A percentile compares a stretch with the other conserved stretches of the same genome.
Evolutionary conservation across 2,113 vertebrate species (phyloP).

Genomic region (Loxodonta africana): DNA sequence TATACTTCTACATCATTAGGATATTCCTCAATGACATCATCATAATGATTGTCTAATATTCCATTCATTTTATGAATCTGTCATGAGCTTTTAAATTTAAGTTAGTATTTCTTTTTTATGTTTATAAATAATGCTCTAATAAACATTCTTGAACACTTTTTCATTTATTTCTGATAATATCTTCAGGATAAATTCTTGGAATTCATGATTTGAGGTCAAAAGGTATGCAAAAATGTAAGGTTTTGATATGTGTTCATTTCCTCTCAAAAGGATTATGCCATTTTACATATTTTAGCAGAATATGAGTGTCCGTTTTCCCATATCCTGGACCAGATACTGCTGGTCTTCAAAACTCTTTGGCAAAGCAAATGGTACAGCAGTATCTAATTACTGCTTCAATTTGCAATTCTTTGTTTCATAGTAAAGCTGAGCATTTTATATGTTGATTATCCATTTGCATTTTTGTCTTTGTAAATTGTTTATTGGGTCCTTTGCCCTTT

Average conservation of each 20-base stretch:
- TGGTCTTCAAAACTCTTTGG: background rate
- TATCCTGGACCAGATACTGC: background rate
- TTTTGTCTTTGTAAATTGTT: slow-evolving; percentile 14
- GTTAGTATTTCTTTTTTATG: background rate
- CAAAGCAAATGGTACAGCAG: background rate
- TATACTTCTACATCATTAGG: background rate
- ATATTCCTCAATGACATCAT: background rate
- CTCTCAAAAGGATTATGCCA: background rate
- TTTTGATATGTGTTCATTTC: slow-evolving; percentile 9
- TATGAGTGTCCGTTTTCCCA: background rate
- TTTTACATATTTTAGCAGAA: background rate
- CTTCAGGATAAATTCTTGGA: slow-evolving; percentile 20
- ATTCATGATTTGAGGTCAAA: background rate
- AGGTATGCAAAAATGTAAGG: background rate
- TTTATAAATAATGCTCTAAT: background rate
- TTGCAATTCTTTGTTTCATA: slow-evolving; percentile 31
- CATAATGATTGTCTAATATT: slow-evolving; percentile 9
- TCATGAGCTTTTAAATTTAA: background rate
- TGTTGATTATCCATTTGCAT: background rate
- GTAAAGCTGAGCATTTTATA: slow-evolving; percentile 14
- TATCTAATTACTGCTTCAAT: background rate
- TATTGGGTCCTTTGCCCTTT: slow-evolving; percentile 12
- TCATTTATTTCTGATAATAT: background rate
- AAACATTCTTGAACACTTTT: background rate
- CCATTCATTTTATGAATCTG: background rate